A percentile compares a stretch with the other conserved stretches of the same genome.
Conservation (phyloP, 2,797 vertebrate genomes). For the Mus caroli region DNA sequence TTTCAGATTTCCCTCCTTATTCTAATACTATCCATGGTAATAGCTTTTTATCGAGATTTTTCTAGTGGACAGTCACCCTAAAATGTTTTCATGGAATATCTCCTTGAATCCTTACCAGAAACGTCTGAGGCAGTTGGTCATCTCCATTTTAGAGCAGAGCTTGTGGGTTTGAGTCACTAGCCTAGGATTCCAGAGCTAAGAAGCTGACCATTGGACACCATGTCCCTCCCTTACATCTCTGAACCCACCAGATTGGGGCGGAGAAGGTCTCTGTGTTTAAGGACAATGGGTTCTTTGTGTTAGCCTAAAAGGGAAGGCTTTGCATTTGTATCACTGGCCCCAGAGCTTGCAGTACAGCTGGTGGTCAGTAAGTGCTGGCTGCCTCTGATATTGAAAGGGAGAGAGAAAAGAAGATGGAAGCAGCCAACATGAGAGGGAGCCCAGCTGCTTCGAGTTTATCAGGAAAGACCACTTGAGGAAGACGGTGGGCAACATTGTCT, state of each 20-base stretch:
- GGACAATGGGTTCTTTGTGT: not conserved
- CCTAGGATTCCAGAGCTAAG: not conserved
- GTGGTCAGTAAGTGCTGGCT: slow-evolving; percentile 22
- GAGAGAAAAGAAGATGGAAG: not conserved
- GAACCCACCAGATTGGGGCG: not conserved
- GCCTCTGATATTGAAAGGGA: not conserved
- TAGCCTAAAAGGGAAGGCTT: slow-evolving; percentile 3
- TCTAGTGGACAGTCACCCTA: not conserved
- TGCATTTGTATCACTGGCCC: not conserved
- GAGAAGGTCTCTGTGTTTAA: not conserved
- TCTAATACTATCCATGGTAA: not conserved
- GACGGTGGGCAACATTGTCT: not conserved
- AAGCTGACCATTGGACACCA: not conserved
- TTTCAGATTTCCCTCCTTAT: slow-evolving; percentile 1
- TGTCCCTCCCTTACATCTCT: not conserved
- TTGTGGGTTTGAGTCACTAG: slow-evolving; percentile 17
- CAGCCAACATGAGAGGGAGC: not conserved
- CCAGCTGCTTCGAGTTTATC: not conserved
- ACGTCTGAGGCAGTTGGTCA: not conserved
- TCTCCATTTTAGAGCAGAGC: slow-evolving; percentile 24
- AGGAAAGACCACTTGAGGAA: not conserved
- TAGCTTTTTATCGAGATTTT: not conserved
- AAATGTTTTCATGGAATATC: not conserved
- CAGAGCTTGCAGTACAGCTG: not conserved
- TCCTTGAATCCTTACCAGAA: slow-evolving; percentile 51